Evolutionary conservation across 1,140 invertebrate genomes (phyloP).

Genomic region (Macrostomum lignano): DNA sequence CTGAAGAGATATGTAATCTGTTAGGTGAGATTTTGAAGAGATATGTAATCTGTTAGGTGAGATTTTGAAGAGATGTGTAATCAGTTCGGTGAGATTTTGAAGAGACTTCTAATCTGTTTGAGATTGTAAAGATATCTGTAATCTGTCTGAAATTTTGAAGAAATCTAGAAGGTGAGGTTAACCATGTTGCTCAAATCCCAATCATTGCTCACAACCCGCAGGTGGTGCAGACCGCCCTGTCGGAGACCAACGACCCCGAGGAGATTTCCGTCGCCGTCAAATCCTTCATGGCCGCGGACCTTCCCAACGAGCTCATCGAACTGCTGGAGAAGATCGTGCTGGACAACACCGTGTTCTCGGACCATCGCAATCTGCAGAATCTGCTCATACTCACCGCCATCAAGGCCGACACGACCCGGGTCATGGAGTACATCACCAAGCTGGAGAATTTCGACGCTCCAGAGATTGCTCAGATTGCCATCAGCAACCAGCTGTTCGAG

Average conservation of each 20-base stretch:
- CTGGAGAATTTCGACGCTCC: constrained; percentile 98
- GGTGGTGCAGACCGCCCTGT: constrained; percentile 32
- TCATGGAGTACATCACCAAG: constrained; percentile 66
- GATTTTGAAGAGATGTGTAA: too few relatives aligned
- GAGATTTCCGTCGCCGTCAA: constrained; percentile 97
- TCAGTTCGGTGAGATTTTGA: too few relatives aligned
- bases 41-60: too few relatives aligned
- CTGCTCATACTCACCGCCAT: constrained; percentile 55
- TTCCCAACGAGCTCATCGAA: constrained; percentile 94
- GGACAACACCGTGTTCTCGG: constrained; percentile 87
- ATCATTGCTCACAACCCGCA: too few relatives aligned
- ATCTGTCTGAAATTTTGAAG: too few relatives aligned
- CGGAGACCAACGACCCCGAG: constrained; percentile 55
- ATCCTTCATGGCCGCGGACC: constrained; percentile 95
- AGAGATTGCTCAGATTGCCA: constrained; percentile 96
- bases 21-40: too few relatives aligned
- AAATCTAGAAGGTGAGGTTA: too few relatives aligned
- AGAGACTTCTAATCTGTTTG: too few relatives aligned
- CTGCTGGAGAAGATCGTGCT: constrained; percentile 91
- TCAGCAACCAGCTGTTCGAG: constrained; percentile 81
- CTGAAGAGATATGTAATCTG: too few relatives aligned
- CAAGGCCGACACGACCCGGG: constrained; percentile 71
- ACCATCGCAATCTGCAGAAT: constrained; percentile 59
- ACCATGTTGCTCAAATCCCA: too few relatives aligned
- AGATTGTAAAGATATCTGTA: too few relatives aligned